Base-by-base conservation (phyloP, 2,888 invertebrate genomes). In the Caenorhabditis sp. region DNA sequence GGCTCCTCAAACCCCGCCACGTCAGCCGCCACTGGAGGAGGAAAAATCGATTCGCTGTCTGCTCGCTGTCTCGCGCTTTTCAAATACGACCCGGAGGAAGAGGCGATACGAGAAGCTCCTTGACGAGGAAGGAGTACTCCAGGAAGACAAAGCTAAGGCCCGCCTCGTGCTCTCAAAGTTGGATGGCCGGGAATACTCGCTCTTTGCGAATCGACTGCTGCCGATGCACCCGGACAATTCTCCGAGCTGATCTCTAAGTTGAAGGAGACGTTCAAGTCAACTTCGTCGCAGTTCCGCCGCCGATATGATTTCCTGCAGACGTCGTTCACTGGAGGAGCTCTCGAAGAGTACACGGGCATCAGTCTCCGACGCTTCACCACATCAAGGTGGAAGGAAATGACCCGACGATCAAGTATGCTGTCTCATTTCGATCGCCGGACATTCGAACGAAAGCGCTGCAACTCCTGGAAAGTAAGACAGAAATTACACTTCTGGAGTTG, bases 371-470 rank as follows among this genome's bases (percentile, higher is more conserved):
- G 45, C 1, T 59, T 30, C 32, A 20, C 27, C 3, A 39, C 30
- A 2, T 43, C 58, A 37, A 45, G 20, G 58, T 45, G 5, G 58
- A 59, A n/a, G n/a, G n/a, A n/a, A n/a, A n/a, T n/a, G n/a, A n/a
- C n/a, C n/a, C 30, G 58, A 59, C 9, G 58, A 59, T 17, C 13
- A 45, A 45, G 8, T 20, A 2, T n/a, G 8, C 13, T 43, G 58
- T n/a, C 9, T 59, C 20, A 3, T 50, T 17, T 50, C 30, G 50
- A 50, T 50, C 30, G n/a, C n/a, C 5, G 50, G 50, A 8, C 30
- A 27, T 59, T 20, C 20, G 58, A 32, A 43, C 32, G 2, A n/a
- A 20, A 20, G 43, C 58, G 2, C n/a, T 59, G 1, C 58, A 59
- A 59, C 0, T 59, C 2, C 1, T 45, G 11, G 58, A 59, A 7